phyloP scores from a whole-genome alignment of 2,888 invertebrate species.

The Drosophila suboccidentalis region DNA sequence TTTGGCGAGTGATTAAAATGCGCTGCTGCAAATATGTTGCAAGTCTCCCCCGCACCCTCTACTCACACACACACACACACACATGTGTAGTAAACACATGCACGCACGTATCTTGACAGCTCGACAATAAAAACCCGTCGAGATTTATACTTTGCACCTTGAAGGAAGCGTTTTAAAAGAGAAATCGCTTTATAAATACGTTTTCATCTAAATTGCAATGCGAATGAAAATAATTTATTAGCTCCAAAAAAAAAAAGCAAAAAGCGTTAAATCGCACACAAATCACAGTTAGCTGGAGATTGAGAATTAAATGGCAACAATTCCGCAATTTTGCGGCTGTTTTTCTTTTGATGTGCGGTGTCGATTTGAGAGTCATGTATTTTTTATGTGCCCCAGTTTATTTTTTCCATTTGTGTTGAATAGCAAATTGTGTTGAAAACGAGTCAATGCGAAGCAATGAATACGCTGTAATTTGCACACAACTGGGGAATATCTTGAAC shows the following conservation, averaged over 20 bases:
- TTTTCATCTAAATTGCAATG: conserved; percentile 67
- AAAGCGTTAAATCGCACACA: conserved; percentile 43
- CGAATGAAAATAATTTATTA: conserved; percentile 64
- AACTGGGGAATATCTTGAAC: background rate
- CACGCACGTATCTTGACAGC: conserved; percentile 1
- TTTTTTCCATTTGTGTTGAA: background rate
- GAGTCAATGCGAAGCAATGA: conserved; percentile 1
- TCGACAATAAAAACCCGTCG: conserved; percentile 19
- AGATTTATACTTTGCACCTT: conserved; percentile 34
- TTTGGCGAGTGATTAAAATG: conserved; percentile 63
- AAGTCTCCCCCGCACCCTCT: background rate
- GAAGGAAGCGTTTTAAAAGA: conserved; percentile 30
- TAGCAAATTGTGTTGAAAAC: conserved; percentile 10
- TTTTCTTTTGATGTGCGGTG: conserved; percentile 24
- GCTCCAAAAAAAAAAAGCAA: conserved; percentile 21
- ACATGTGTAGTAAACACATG: background rate
- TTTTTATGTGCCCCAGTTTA: conserved; percentile 17
- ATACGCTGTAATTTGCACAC: background rate
- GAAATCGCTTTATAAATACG: conserved; percentile 47
- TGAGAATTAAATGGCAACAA: conserved; percentile 25
- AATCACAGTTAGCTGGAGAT: conserved; percentile 46
- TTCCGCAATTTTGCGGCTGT: conserved; percentile 28
- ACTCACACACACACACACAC: background rate
- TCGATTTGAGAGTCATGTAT: conserved; percentile 35
- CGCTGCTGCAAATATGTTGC: conserved; percentile 30